Evolutionary conservation across 2,888 invertebrate genomes (phyloP).

Genomic region (Sthenelais limicola): DNA sequence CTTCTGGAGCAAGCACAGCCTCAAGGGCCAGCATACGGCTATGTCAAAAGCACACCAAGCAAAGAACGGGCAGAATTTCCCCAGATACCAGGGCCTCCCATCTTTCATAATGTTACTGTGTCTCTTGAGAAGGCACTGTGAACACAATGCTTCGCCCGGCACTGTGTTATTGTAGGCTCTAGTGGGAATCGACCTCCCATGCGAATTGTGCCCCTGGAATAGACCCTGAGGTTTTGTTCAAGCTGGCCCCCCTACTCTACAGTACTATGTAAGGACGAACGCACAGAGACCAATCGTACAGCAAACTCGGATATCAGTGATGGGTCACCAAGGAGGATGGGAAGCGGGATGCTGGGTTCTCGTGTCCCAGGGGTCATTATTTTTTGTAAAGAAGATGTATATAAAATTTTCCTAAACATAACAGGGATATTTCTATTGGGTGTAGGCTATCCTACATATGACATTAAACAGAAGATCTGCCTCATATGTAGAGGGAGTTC

Average conservation of each 20-base stretch:
- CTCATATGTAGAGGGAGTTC: too few relatives aligned
- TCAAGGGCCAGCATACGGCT: conserved; percentile 24
- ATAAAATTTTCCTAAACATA: too few relatives aligned
- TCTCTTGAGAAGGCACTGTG: conserved; percentile 7
- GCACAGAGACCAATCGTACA: too few relatives aligned
- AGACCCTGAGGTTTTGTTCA: conserved; percentile 27
- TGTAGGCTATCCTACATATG: too few relatives aligned
- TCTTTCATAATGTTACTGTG: conserved; percentile 36
- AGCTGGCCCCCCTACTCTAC: neutral
- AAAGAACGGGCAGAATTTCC: conserved; percentile 32
- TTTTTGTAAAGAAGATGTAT: too few relatives aligned
- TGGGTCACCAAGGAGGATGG: too few relatives aligned
- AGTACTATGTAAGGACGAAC: too few relatives aligned
- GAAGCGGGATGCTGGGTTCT: too few relatives aligned
- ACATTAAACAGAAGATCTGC: too few relatives aligned
- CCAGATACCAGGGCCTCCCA: conserved; percentile 1
- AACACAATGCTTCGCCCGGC: conserved; percentile 27
- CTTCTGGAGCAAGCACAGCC: conserved; percentile 4
- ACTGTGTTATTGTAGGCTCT: conserved; percentile 34
- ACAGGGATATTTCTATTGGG: too few relatives aligned
- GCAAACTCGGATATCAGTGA: too few relatives aligned
- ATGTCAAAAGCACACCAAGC: conserved; percentile 35
- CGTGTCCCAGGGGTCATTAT: too few relatives aligned
- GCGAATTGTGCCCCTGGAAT: conserved; percentile 3
- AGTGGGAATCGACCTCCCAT: neutral